Conservation (phyloP, 2,888 invertebrate species). For the Diogma glabrata region DNA sequence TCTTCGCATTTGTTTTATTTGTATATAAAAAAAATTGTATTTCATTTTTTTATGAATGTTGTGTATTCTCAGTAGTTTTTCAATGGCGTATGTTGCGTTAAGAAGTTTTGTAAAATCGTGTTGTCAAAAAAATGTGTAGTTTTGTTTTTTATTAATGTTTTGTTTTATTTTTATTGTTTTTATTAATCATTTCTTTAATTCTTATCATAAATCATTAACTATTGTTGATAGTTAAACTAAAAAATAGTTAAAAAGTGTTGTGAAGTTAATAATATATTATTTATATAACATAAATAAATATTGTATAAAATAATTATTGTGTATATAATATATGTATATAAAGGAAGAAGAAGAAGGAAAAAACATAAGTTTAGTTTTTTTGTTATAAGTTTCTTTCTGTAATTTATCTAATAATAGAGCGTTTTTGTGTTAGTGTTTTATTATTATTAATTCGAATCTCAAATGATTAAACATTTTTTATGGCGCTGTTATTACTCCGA, state of each 20-base stretch:
- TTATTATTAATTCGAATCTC: slow-evolving; percentile 25
- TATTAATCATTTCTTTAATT: slow-evolving; percentile 2
- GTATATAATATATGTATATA: slow-evolving; percentile 1
- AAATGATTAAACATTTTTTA: slow-evolving; percentile 59
- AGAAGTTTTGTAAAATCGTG: slow-evolving; percentile 6
- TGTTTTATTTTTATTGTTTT: slow-evolving; percentile 3
- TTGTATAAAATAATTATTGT: background rate
- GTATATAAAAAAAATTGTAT: slow-evolving; percentile 5
- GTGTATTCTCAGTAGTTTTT: slow-evolving; percentile 9
- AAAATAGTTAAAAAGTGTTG: too few species aligned
- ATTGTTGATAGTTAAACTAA: too few species aligned
- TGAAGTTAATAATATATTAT: too few species aligned
- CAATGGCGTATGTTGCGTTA: slow-evolving; percentile 9
- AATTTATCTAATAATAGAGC: background rate
- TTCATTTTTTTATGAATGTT: too few species aligned
- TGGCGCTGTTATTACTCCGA: slow-evolving; percentile 68
- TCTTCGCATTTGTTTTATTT: background rate
- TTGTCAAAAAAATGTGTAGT: background rate
- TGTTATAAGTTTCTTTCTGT: background rate
- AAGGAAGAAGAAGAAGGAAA: too few species aligned
- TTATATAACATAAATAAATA: slow-evolving; percentile 2
- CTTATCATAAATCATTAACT: slow-evolving; percentile 3
- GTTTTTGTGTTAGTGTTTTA: slow-evolving; percentile 6
- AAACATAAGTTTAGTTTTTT: too few species aligned
- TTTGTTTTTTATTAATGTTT: background rate